These are phyloP conservation scores for Tachypleus tridentatus DNA, from an alignment of 1,140 invertebrate genomes.

Conservation along the genomic window DNA sequence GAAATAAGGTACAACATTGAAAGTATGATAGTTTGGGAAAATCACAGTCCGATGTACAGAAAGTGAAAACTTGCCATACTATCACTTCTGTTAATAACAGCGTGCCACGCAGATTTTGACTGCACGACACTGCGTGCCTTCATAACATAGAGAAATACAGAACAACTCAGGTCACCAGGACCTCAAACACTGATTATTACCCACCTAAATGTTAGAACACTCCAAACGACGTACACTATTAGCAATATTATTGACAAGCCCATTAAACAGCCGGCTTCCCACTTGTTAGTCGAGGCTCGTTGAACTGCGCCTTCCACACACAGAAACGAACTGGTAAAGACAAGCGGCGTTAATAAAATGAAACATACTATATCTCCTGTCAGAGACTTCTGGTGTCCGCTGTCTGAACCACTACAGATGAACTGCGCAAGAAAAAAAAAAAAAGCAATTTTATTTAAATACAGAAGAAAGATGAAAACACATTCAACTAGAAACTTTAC, in stretches of 20 bases:
- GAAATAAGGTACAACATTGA: no score
- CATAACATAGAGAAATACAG: no score
- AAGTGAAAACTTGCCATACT: no score
- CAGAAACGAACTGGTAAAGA: conserved; percentile 39
- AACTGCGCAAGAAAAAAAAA: conserved; percentile 35
- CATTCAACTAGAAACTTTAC: no score
- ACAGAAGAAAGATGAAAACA: no score
- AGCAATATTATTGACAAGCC: conserved; percentile 14
- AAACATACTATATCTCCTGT: conserved; percentile 40
- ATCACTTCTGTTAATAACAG: no score
- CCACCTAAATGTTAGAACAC: conserved; percentile 15
- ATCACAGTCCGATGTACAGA: no score
- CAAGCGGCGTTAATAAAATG: conserved; percentile 41
- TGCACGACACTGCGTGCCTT: no score
- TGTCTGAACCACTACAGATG: conserved; percentile 26
- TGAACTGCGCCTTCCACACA: conserved; percentile 37
- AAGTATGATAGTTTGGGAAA: no score
- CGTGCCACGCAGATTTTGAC: no score
- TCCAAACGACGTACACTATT: conserved; percentile 14
- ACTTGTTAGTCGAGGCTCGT: conserved; percentile 11
- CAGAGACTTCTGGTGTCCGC: conserved; percentile 33
- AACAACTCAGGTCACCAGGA: no score
- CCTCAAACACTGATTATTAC: no score
- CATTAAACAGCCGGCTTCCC: conserved; percentile 18
- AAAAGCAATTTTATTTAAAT: conserved; percentile 2